Base-by-base conservation (phyloP, 2,113 vertebrate genomes). In the Rhegmatorhina hoffmannsi region DNA sequence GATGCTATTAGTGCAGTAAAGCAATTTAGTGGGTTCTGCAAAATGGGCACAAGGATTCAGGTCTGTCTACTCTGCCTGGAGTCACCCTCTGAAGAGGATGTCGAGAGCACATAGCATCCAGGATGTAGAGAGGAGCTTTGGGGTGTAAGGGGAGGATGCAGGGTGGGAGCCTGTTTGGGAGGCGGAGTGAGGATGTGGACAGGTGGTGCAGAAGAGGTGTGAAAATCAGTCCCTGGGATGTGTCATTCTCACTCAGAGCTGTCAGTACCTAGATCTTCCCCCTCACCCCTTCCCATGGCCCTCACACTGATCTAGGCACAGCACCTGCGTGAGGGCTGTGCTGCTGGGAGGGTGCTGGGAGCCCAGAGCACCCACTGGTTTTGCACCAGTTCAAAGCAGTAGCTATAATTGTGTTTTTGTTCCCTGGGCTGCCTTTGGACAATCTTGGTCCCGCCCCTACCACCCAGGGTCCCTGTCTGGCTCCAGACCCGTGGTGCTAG, bases 171-270 rank as follows among this genome's bases (percentile, higher is more conserved):
- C 25, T 70, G 6, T 62, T n/a, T 55, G 38, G 76, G n/a, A 91
- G 11, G 6, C 29, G 14, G 7, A 24, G 43, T 63, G 56, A 87
- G 24, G 63, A 79, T 0, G 5, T 29, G 31, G 38, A 10, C 47
- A n/a, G 11, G 26, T 0, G 1, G 31, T 2, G 6, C 4, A 2
- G 60, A 78, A 64, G 17, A 11, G 2, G 3, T 64, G 31, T 81
- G 89, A 87, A 91, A 92, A 82, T 84, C n/a, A 79, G 21, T 53
- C 53, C 46, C 31, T 2, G 3, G 40, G 63, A 21, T 4, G 1
- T 78, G 40, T 44, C 6, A 3, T 52, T 72, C 14, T 38, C n/a
- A n/a, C 25, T 78, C 26, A 56, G 64, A 95, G 58, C 18, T 76
- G 20, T 14, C 2, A 2, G 40, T 68, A 76, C 33, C 25, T 15